A percentile compares a stretch with the other conserved stretches of the same genome.
Conservation (phyloP, 2,888 invertebrate genomes). For the Eristalis arbustorum region DNA sequence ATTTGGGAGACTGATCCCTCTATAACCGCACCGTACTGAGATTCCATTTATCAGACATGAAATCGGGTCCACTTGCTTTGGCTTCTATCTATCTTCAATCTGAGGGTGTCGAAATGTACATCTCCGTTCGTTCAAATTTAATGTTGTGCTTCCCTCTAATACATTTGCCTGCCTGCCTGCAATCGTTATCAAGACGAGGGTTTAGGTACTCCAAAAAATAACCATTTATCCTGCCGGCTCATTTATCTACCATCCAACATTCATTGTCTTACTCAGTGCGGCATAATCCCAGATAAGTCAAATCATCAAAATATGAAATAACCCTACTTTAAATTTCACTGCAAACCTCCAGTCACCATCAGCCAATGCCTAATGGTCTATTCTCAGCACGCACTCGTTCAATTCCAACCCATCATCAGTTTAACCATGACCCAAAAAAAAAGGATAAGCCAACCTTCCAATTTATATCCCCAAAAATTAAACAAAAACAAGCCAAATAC, state of each 20-base stretch:
- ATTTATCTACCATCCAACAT: background rate
- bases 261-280: too few species aligned
- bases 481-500: slow-evolving; percentile 24
- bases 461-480: slow-evolving; percentile 30
- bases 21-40: too few species aligned
- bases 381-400: slow-evolving; percentile 12
- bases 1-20: too few species aligned
- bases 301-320: background rate
- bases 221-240: background rate
- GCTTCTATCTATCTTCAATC: too few species aligned
- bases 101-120: too few species aligned
- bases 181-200: too few species aligned
- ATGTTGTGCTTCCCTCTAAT: too few species aligned
- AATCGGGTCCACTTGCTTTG: too few species aligned
- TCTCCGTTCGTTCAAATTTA: too few species aligned
- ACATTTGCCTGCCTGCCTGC: too few species aligned
- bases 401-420: background rate
- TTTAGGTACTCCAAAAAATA: background rate
- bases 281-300: background rate
- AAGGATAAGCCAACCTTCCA: slow-evolving; percentile 35
- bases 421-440: background rate
- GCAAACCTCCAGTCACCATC: background rate
- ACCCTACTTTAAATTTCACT: background rate
- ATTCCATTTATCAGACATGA: too few species aligned
- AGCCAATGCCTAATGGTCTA: background rate